Percentiles rank a stretch among this genome's conserved stretches.
These are phyloP conservation scores for Apodemia zela DNA, from an alignment of 2,888 invertebrate genomes.

Conservation along the genomic window DNA sequence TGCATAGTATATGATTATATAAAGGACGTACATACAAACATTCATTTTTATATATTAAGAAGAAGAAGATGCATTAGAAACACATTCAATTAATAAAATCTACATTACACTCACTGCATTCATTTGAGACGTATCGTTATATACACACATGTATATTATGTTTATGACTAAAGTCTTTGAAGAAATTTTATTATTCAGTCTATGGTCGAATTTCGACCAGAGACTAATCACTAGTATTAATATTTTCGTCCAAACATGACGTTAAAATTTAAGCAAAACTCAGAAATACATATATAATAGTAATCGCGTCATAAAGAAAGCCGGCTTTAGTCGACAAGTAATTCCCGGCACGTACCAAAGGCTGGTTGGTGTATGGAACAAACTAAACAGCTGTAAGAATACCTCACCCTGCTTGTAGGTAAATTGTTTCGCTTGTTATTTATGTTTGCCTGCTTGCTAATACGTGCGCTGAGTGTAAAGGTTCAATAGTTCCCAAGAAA, in stretches of 20 bases:
- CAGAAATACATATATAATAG: constrained; percentile 33
- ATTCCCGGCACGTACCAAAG: constrained; percentile 64
- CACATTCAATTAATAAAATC: no score
- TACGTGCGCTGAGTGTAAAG: constrained; percentile 64
- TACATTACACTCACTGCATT: no score
- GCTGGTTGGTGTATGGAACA: constrained; percentile 71
- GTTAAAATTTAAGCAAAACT: background rate
- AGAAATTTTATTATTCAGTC: no score
- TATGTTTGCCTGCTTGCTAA: constrained; percentile 72
- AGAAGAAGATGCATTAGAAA: no score
- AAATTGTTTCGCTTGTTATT: constrained; percentile 75
- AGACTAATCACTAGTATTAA: no score
- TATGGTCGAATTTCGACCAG: no score
- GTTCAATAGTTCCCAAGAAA: constrained; percentile 22
- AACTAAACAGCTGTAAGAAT: constrained; percentile 77
- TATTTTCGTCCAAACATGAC: background rate
- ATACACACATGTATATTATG: no score
- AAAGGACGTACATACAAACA: no score
- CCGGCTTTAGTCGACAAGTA: constrained; percentile 25
- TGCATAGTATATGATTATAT: no score
- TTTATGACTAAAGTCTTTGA: no score
- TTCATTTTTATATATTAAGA: no score
- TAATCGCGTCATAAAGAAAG: constrained; percentile 59
- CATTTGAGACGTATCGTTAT: no score
- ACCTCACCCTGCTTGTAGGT: constrained; percentile 68